These are phyloP conservation scores for Lathronympha strigana DNA, from an alignment of 2,888 invertebrate species.

Conservation along the genomic window DNA sequence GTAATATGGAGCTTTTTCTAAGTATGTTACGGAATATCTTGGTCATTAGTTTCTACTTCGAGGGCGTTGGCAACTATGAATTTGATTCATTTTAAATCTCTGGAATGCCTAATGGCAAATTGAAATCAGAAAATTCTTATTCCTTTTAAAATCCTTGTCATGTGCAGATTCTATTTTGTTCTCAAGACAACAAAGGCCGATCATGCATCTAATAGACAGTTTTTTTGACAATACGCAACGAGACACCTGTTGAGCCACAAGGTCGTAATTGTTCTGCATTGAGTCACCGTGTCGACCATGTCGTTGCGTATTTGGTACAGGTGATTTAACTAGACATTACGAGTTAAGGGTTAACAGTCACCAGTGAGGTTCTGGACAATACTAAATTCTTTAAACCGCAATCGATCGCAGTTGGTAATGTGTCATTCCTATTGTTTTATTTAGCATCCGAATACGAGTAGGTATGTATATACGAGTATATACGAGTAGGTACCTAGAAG, in stretches of 20 bases:
- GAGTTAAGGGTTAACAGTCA: constrained; percentile 22
- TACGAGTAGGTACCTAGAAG: too few relatives aligned
- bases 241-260: constrained; percentile 37
- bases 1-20: too few relatives aligned
- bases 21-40: too few relatives aligned
- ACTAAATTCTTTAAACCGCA: constrained; percentile 6
- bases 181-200: constrained; percentile 24
- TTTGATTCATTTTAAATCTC: background rate
- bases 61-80: background rate
- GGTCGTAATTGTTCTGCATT: constrained; percentile 57
- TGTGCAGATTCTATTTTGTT: background rate
- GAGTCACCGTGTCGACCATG: constrained; percentile 61
- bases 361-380: constrained; percentile 8
- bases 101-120: background rate
- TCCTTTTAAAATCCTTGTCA: background rate
- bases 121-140: background rate
- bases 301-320: constrained; percentile 62
- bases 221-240: constrained; percentile 25
- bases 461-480: too few relatives aligned
- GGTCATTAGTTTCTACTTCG: too few relatives aligned
- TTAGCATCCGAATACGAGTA: background rate
- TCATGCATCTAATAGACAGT: constrained; percentile 11
- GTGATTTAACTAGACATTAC: constrained; percentile 56
- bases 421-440: background rate
- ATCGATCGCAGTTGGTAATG: background rate